Evolutionary conservation across 2,888 invertebrate genomes (phyloP), one percentile per base, ranked within the genome.

Genomic region (Silvanus unidentatus): DNA sequence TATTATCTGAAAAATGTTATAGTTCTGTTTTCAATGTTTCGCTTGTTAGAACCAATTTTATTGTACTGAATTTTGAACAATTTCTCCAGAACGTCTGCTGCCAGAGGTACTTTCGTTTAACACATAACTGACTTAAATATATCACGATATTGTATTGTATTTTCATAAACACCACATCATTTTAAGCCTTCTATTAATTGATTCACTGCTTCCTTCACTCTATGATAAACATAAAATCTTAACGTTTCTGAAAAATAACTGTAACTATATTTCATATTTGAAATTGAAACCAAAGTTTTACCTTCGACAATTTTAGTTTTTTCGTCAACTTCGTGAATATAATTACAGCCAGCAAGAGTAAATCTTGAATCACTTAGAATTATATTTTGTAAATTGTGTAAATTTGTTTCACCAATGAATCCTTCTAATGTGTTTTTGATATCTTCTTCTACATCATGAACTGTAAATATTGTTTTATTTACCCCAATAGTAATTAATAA

Each of bases 401-500:
- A 15, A 39, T 11, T 8, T 22, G 22, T 22, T 22, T 22, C 22
- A 3, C 3, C 27, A 3, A 8, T 6, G 11, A 15, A 13, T 4
- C 3, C n/a, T 12, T 39, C 16, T 27, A 39, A 27, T 22, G 3
- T 22, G 22, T 8, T 22, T 22, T 8, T 22, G 3, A 22, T 22
- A 22, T 22, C 22, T 5, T 22, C 22, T 22, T 22, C 22, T 22
- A 22, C 22, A 22, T 39, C 40, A 13, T 16, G 9, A 5, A 39
- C 5, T 3, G 4, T 22, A 52, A 53, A 43, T 48, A 39, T 12
- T 46, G 46, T n/a, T 48, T 42, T 36, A 39, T 40, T 45, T 49
- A 16, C 53, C 49, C 22, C 22, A 22, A 22, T 43, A 52, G 53
- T 35, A 52, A 40, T 39, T 43, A n/a, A n/a, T n/a, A n/a, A n/a